phyloP scores from a whole-genome alignment of 2,797 vertebrate genomes.

The Neosilurus mollespiculum region DNA sequence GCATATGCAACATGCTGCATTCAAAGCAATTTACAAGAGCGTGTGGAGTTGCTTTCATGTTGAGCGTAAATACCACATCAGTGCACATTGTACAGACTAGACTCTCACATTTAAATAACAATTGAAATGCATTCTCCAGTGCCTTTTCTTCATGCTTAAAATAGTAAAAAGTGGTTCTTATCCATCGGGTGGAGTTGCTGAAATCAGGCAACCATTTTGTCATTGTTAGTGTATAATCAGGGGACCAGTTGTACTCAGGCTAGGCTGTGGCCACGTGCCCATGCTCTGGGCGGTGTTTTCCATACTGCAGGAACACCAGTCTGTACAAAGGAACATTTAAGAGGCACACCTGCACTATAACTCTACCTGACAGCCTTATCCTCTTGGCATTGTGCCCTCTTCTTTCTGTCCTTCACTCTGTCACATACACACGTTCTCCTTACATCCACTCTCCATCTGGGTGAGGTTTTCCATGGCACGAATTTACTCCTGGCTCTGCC shows the following conservation, averaged over 20 bases:
- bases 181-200: conserved; percentile 18
- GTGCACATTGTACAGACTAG: conserved; percentile 28
- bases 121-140: neutral
- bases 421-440: neutral
- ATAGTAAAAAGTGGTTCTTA: conserved; percentile 25
- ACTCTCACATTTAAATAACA: neutral
- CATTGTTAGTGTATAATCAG: conserved; percentile 37
- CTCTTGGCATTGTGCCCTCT: conserved; percentile 43
- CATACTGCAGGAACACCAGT: conserved; percentile 23
- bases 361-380: conserved; percentile 67
- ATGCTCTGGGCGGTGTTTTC: conserved; percentile 39
- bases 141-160: conserved; percentile 28
- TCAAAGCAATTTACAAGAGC: no score
- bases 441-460: conserved; percentile 38
- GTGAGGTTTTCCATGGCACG: conserved; percentile 41
- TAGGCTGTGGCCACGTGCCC: conserved; percentile 35
- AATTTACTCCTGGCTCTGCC: neutral
- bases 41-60: no score
- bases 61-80: conserved; percentile 47
- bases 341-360: conserved; percentile 56
- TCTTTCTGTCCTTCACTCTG: neutral
- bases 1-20: no score
- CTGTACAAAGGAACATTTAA: conserved; percentile 67
- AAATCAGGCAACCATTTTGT: conserved; percentile 38
- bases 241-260: neutral